A percentile compares a stretch with the other conserved stretches of the same genome.
Conservation (phyloP, 2,888 invertebrate species). For the Aricia artaxerxes region DNA sequence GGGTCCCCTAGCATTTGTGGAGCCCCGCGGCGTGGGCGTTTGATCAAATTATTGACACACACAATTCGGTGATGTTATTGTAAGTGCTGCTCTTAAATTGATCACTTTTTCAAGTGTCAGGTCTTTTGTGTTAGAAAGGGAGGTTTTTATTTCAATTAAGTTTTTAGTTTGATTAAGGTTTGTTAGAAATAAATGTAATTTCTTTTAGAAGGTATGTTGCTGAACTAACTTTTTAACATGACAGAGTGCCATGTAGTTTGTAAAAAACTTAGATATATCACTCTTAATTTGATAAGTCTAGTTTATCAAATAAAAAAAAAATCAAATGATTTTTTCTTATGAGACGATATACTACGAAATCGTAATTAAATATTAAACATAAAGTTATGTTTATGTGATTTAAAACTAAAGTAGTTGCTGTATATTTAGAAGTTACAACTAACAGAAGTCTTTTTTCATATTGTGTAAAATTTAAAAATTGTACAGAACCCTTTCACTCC, state of each 20-base stretch:
- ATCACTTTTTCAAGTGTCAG: slow-evolving; percentile 16
- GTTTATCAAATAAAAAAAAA: no score
- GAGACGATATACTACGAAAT: no score
- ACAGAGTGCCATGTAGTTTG: no score
- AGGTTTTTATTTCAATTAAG: not conserved
- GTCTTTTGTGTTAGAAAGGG: not conserved
- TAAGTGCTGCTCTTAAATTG: not conserved
- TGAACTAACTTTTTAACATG: not conserved
- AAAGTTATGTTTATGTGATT: no score
- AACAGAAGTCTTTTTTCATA: not conserved
- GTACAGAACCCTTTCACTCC: not conserved
- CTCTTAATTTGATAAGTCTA: no score
- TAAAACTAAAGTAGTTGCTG: no score
- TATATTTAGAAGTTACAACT: no score
- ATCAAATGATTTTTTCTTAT: no score
- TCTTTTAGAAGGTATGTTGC: not conserved
- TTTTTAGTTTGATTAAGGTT: not conserved
- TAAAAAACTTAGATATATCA: no score
- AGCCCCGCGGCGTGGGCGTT: not conserved
- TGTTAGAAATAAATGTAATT: not conserved
- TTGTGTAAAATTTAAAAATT: not conserved
- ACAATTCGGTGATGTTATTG: not conserved
- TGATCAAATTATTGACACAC: slow-evolving; percentile 18
- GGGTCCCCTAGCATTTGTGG: not conserved
- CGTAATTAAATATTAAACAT: no score